These are phyloP conservation scores for Anisognathus igniventris DNA, from an alignment of 2,797 vertebrate species.

Conservation along the genomic window DNA sequence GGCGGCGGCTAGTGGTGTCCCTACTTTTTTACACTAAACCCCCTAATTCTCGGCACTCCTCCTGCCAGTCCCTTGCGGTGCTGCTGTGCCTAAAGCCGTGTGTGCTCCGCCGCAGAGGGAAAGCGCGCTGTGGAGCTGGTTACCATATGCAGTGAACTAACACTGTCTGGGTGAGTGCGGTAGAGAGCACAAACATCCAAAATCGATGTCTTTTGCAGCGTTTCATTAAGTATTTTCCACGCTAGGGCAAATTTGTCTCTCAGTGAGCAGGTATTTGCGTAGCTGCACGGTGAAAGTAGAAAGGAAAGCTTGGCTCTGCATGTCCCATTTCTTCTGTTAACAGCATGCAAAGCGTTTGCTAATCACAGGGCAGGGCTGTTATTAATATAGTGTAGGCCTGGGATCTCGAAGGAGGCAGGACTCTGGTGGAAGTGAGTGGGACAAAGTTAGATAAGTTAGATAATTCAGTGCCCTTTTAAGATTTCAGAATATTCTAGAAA, in stretches of 20 bases:
- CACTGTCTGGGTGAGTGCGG: background rate
- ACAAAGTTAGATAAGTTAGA: background rate
- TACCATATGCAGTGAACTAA: accelerated
- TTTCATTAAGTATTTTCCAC: background rate
- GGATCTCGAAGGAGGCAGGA: background rate
- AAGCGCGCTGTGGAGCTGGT: accelerated
- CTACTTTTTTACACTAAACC: accelerated
- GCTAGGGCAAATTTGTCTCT: background rate
- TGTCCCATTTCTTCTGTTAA: background rate
- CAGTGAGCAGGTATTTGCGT: background rate
- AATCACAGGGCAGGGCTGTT: background rate
- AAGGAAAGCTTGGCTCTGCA: background rate
- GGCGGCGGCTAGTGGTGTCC: accelerated
- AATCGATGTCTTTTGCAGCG: background rate
- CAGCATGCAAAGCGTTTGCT: accelerated
- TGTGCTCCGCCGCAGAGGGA: accelerated
- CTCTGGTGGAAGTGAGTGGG: background rate
- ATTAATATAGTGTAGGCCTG: accelerated
- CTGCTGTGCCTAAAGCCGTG: accelerated
- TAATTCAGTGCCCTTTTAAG: background rate
- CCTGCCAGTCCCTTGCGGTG: accelerated
- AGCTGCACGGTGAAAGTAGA: accelerated
- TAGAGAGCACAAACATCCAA: too few species aligned
- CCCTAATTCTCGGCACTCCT: accelerated
- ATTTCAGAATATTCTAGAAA: background rate